A percentile compares a stretch with the other conserved stretches of the same genome.
These are phyloP conservation scores for Chanos chanos DNA, from an alignment of 2,797 vertebrate species.

Conservation along the genomic window DNA sequence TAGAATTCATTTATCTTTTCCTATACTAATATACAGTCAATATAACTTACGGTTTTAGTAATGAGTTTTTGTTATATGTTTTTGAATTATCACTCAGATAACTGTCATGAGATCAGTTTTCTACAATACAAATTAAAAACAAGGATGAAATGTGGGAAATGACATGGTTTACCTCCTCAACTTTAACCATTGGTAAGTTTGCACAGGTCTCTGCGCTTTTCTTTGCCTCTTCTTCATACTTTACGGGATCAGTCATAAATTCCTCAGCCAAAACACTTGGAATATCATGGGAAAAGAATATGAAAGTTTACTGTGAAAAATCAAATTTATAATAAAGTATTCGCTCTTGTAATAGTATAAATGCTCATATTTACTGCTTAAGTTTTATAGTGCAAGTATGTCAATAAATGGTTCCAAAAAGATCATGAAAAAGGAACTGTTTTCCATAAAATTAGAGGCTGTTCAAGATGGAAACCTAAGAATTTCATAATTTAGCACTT, in stretches of 20 bases:
- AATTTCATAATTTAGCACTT: too few species aligned
- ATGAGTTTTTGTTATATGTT: too few species aligned
- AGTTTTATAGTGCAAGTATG: not conserved
- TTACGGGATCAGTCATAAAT: conserved; percentile 45
- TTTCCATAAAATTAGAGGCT: too few species aligned
- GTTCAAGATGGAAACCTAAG: too few species aligned
- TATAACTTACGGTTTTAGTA: too few species aligned
- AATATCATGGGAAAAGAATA: not conserved
- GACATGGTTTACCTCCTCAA: conserved; percentile 51
- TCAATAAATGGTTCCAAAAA: too few species aligned
- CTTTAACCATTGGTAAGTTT: conserved; percentile 51
- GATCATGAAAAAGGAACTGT: too few species aligned
- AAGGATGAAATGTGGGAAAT: not conserved
- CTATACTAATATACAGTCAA: too few species aligned
- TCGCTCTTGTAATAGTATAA: not conserved
- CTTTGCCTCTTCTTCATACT: conserved; percentile 49
- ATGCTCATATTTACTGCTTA: not conserved
- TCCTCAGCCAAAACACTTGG: conserved; percentile 63
- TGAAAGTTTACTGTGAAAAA: too few species aligned
- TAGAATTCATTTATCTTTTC: too few species aligned
- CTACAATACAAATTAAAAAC: not conserved
- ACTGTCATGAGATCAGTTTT: not conserved
- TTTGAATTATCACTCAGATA: not conserved
- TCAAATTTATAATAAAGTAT: too few species aligned
- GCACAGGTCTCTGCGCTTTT: conserved; percentile 48